Evolutionary conservation across 2,888 invertebrate species (phyloP), one percentile per base, ranked within the genome.

Genomic region (Cryptophagus acutangulus): DNA sequence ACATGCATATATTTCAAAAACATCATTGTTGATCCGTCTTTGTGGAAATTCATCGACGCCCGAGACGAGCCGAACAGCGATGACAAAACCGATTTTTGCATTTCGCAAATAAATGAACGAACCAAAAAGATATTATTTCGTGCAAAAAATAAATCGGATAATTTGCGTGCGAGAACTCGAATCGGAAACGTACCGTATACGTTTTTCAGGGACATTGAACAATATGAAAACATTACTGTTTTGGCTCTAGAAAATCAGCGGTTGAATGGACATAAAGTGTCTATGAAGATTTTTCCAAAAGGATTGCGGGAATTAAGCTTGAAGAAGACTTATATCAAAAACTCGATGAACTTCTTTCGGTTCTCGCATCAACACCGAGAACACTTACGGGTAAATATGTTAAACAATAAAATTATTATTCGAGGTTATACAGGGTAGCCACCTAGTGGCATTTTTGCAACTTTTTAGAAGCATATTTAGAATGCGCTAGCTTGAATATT

Each of bases 201-300:
- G 16, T 50, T 48, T 40, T 52, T 58, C 17, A 34, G 28, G 3
- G 39, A 26, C 8, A 46, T 48, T 30, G 38, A 40, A 35, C 6
- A 46, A 33, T 46, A 48, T 28, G 36, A 48, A 15, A 56, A 59
- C 33, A 42, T 68, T 15, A 61, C 55, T 6, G 50, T 69, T 3
- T 48, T 69, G 20, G 65, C 67, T 1, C 47, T 69, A 34, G 68
- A 69, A 47, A 61, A 65, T 48, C 58, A 64, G 38, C 47, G 48
- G 17, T 55, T 68, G 26, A 54, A 59, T 44, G 60, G 62, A 2
- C 24, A 30, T 2, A 68, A 86, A 84, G 74, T 80, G 1, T 72
- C 69, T 24, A 71, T 87, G 36, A 71, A 72, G 3, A 71, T 77
- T 50, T 86, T 87, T 59, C 87, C 87, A 0, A 54, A 63, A 2